Percentiles rank a stretch among this genome's conserved stretches.
Evolutionary conservation across 92 coral and sea anemone genomes (phyloP).

Genomic region (Epizoanthus fatuus): DNA sequence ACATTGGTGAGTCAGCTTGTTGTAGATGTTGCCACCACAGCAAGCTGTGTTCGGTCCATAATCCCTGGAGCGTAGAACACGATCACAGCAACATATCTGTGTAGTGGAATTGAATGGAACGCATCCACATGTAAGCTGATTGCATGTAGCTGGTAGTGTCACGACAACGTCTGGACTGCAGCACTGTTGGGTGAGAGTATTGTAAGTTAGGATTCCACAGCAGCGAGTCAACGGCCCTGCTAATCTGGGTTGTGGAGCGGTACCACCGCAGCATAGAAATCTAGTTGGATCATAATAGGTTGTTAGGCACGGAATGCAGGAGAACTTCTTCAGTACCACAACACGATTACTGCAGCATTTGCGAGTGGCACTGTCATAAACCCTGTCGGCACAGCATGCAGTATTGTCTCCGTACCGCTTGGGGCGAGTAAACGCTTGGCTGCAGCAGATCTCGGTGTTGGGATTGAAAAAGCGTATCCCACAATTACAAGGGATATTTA

Average conservation of each 20-base stretch:
- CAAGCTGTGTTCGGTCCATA: slow-evolving; percentile 30
- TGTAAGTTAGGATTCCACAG: slow-evolving; percentile 1
- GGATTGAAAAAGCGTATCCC: slow-evolving; percentile 13
- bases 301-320: slow-evolving; percentile 31
- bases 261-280: slow-evolving; percentile 36
- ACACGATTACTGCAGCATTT: slow-evolving; percentile 26
- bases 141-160: slow-evolving; percentile 5
- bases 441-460: slow-evolving; percentile 18
- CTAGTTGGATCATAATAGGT: slow-evolving; percentile 25
- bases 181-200: slow-evolving; percentile 9
- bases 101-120: slow-evolving; percentile 8
- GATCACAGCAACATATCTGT: slow-evolving; percentile 25
- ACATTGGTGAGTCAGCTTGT: slow-evolving; percentile 16
- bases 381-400: slow-evolving; percentile 2
- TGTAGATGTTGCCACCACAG: slow-evolving; percentile 18
- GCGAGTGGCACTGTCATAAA: background rate
- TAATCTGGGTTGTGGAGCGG: slow-evolving; percentile 15
- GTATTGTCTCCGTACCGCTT: slow-evolving; percentile 16
- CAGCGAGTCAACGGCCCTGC: slow-evolving; percentile 8
- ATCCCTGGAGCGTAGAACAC: background rate
- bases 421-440: background rate
- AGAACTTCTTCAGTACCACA: slow-evolving; percentile 2
- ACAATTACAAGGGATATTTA: slow-evolving; percentile 14
- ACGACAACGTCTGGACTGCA: slow-evolving; percentile 7
- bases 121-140: slow-evolving; percentile 1